These are phyloP conservation scores for Coracopsis vasa DNA, from an alignment of 2,113 vertebrate genomes.

Conservation along the genomic window DNA sequence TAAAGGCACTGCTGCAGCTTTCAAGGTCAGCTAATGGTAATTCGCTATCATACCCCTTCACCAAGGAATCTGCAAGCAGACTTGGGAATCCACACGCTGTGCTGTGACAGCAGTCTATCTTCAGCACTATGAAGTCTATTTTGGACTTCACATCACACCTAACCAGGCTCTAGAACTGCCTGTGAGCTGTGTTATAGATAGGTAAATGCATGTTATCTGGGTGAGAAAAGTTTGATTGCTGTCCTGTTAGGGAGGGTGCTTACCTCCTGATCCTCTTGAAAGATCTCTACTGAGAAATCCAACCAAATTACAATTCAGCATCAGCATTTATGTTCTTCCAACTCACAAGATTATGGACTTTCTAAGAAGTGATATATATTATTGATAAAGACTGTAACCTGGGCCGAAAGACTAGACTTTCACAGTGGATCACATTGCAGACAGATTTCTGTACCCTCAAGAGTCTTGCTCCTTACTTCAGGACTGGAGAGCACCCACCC, in stretches of 20 bases:
- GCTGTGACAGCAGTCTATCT: not conserved
- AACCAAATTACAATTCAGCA: not conserved
- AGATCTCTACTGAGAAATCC: not conserved
- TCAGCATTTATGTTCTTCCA: not conserved
- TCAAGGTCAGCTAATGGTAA: not conserved
- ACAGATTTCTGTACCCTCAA: not conserved
- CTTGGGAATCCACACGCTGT: not conserved
- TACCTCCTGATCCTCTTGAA: not conserved
- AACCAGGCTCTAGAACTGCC: not conserved
- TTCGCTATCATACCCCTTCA: not conserved
- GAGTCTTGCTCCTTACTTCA: not conserved
- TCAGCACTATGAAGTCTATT: not conserved
- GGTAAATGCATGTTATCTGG: not conserved
- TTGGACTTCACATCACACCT: not conserved
- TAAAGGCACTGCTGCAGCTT: not conserved
- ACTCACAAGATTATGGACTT: not conserved
- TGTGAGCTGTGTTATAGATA: fast-evolving
- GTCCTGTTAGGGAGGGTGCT: not conserved
- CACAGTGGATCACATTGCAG: not conserved
- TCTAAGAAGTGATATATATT: not conserved
- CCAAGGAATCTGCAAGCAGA: fast-evolving
- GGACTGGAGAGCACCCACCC: not conserved
- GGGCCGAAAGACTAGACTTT: not conserved
- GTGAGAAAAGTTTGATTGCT: not conserved
- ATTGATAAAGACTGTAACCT: not conserved